These are phyloP conservation scores for Austrofundulus limnaeus DNA, from an alignment of 2,113 vertebrate species.

Conservation along the genomic window DNA sequence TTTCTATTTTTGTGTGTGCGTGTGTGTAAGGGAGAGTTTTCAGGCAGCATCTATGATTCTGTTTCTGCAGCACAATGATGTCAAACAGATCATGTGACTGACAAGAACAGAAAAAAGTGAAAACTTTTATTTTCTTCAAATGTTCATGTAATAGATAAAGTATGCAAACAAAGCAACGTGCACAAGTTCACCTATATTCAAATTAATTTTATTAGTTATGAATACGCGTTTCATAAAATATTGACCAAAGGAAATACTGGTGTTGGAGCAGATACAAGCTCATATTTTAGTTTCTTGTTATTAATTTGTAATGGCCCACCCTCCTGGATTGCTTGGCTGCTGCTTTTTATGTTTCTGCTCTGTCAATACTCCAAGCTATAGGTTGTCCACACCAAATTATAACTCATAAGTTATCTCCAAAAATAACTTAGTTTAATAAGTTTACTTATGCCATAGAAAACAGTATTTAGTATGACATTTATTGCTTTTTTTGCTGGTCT, in stretches of 20 bases:
- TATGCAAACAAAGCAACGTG: not conserved
- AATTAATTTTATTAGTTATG: conserved; percentile 12
- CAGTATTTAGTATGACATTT: not conserved
- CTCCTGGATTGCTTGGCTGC: conserved; percentile 8
- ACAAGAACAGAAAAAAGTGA: too few species aligned
- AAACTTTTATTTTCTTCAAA: too few species aligned
- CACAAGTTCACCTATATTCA: not conserved
- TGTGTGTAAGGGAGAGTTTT: too few species aligned
- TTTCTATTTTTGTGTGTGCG: conserved; percentile 21
- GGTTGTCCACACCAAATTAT: too few species aligned
- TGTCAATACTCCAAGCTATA: not conserved
- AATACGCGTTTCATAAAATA: conserved; percentile 15
- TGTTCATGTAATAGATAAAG: not conserved
- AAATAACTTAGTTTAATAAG: not conserved
- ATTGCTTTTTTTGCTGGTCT: not conserved
- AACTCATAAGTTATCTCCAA: too few species aligned
- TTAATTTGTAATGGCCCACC: conserved; percentile 4
- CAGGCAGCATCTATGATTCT: conserved; percentile 5
- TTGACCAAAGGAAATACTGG: conserved; percentile 13
- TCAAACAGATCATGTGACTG: too few species aligned
- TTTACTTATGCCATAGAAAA: not conserved
- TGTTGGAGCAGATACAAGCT: conserved; percentile 9
- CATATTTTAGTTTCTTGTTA: conserved; percentile 20
- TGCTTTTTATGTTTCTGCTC: conserved; percentile 5
- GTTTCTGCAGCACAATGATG: too few species aligned